phyloP scores from a whole-genome alignment of 2,797 vertebrate species.

The Phrynocephalus forsythii region DNA sequence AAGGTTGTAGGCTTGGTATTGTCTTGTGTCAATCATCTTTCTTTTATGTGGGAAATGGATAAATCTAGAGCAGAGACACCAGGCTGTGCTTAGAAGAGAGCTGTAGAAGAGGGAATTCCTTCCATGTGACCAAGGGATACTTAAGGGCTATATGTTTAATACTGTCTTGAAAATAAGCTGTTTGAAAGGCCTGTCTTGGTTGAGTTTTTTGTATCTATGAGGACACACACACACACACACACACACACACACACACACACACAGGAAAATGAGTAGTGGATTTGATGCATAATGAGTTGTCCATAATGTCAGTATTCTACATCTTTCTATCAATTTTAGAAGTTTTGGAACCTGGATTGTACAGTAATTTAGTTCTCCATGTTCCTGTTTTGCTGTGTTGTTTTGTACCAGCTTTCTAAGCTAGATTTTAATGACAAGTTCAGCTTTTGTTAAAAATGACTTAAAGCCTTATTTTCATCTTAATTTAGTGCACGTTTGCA shows the following conservation, averaged over 20 bases:
- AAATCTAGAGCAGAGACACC: background rate
- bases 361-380: background rate
- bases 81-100: background rate
- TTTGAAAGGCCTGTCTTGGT: background rate
- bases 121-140: background rate
- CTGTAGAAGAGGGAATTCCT: background rate
- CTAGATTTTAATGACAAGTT: background rate
- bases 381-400: background rate
- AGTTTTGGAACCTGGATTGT: constrained; percentile 11
- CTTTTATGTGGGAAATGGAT: background rate
- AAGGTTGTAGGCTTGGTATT: background rate
- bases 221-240: no score
- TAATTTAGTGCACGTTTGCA: background rate
- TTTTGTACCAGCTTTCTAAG: background rate
- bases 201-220: background rate
- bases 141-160: background rate
- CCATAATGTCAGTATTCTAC: background rate
- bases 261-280: background rate
- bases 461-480: constrained; percentile 7
- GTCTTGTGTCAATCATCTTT: background rate
- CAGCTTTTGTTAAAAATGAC: background rate
- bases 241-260: no score
- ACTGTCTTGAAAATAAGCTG: constrained; percentile 32
- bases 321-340: background rate
- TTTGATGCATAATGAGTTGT: background rate